Conservation (phyloP, 2,113 vertebrate species). For the Siniperca knerii region DNA sequence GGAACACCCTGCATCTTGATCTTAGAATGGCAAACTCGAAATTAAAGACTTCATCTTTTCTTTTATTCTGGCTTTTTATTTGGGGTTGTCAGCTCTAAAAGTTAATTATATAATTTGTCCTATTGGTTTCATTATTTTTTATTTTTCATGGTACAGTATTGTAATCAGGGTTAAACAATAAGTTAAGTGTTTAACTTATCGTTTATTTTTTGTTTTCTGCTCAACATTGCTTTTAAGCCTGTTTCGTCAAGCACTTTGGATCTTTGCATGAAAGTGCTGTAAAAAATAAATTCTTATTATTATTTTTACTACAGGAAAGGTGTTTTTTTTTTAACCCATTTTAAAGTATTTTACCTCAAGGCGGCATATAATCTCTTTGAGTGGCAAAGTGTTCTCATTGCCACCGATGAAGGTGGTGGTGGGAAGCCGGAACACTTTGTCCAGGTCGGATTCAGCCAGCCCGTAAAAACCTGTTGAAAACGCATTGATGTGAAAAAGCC, state of each 20-base stretch:
- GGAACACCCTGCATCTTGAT: neutral
- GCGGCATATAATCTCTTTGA: slow-evolving; percentile 93
- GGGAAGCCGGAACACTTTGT: slow-evolving; percentile 94
- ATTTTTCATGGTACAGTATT: too few relatives aligned
- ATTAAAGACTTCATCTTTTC: neutral
- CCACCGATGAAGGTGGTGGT: slow-evolving; percentile 96
- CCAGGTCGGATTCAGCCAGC: slow-evolving; percentile 90
- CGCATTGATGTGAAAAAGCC: slow-evolving; percentile 42
- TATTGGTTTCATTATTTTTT: too few relatives aligned
- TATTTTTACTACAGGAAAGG: neutral
- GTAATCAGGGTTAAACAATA: too few relatives aligned
- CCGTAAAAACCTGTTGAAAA: slow-evolving; percentile 90
- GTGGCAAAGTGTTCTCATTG: slow-evolving; percentile 87
- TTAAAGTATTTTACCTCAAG: slow-evolving; percentile 86
- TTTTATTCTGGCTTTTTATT: neutral
- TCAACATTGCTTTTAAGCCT: neutral
- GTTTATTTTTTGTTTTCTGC: neutral
- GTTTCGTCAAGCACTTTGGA: neutral
- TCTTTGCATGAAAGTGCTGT: neutral
- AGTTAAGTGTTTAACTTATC: too few relatives aligned
- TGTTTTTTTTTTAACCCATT: neutral
- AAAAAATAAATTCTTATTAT: neutral
- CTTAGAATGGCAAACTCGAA: neutral
- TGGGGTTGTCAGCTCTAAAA: neutral
- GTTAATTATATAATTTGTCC: too few relatives aligned